phyloP scores from a whole-genome alignment of 2,113 vertebrate species.

The Pheucticus melanocephalus region DNA sequence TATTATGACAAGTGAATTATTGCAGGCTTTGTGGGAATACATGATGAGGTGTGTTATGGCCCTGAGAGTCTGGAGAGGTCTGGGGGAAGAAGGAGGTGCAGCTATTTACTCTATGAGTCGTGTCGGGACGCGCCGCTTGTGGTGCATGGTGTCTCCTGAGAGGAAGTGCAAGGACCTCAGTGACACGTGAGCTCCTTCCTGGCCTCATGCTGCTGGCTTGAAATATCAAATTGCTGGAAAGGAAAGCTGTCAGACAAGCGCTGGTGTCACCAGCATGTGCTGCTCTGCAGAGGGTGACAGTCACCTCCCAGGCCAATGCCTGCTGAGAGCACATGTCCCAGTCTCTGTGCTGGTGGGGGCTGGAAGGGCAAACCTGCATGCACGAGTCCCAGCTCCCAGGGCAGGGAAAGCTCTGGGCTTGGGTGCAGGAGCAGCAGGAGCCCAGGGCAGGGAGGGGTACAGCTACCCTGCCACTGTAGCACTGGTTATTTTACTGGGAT shows the following conservation, averaged over 20 bases:
- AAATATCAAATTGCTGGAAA: neutral
- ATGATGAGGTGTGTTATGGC: neutral
- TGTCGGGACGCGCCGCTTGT: fast-evolving
- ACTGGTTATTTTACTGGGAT: fast-evolving
- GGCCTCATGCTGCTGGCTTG: neutral
- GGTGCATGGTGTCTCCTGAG: neutral
- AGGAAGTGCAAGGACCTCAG: neutral
- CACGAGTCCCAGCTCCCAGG: fast-evolving
- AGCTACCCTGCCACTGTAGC: neutral
- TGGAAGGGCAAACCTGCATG: neutral
- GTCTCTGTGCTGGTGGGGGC: fast-evolving
- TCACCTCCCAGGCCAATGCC: fast-evolving
- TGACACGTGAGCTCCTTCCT: neutral
- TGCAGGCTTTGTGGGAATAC: conserved; percentile 28
- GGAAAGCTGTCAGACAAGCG: neutral
- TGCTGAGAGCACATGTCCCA: fast-evolving
- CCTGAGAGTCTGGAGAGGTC: neutral
- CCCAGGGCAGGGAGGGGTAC: neutral
- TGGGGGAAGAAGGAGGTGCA: neutral
- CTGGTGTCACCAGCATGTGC: neutral
- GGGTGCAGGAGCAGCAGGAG: neutral
- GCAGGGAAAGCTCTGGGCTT: neutral
- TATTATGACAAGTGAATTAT: conserved; percentile 47
- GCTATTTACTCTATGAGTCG: neutral
- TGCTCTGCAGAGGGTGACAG: neutral